Conservation (phyloP, 1,140 invertebrate species). For the Drosophila varians region DNA sequence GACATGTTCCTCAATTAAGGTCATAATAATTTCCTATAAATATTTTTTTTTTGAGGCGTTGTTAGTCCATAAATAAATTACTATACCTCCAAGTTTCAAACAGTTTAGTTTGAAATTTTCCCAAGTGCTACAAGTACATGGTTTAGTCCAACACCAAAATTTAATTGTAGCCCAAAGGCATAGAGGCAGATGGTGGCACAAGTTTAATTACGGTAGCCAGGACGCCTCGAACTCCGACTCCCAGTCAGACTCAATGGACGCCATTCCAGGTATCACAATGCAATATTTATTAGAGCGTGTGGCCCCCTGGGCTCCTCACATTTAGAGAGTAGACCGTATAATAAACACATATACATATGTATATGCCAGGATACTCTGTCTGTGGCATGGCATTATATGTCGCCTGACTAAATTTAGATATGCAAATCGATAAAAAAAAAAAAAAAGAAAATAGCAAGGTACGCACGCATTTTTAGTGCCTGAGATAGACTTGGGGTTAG, state of each 20-base stretch:
- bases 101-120: background rate
- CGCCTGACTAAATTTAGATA: slow-evolving; percentile 73
- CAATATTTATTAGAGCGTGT: slow-evolving; percentile 73
- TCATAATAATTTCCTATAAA: too few relatives aligned
- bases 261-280: slow-evolving; percentile 59
- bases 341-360: slow-evolving; percentile 15
- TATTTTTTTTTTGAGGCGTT: background rate
- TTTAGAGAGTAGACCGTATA: slow-evolving; percentile 16
- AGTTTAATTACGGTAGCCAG: slow-evolving; percentile 63
- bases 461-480: slow-evolving; percentile 74
- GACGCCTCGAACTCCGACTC: slow-evolving; percentile 21
- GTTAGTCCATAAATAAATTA: too few relatives aligned
- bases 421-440: slow-evolving; percentile 67
- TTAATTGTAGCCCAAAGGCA: slow-evolving; percentile 55
- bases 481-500: slow-evolving; percentile 6
- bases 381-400: slow-evolving; percentile 48
- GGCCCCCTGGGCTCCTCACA: slow-evolving; percentile 29
- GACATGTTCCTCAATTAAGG: too few relatives aligned
- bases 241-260: slow-evolving; percentile 1
- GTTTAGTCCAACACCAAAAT: slow-evolving; percentile 33
- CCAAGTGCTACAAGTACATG: background rate
- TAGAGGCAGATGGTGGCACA: slow-evolving; percentile 21
- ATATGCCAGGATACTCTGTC: slow-evolving; percentile 11
- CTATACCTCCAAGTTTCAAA: background rate
- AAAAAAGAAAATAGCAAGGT: slow-evolving; percentile 34